Base-by-base conservation (phyloP, 1,140 invertebrate species). In the Aphis gossypii region DNA sequence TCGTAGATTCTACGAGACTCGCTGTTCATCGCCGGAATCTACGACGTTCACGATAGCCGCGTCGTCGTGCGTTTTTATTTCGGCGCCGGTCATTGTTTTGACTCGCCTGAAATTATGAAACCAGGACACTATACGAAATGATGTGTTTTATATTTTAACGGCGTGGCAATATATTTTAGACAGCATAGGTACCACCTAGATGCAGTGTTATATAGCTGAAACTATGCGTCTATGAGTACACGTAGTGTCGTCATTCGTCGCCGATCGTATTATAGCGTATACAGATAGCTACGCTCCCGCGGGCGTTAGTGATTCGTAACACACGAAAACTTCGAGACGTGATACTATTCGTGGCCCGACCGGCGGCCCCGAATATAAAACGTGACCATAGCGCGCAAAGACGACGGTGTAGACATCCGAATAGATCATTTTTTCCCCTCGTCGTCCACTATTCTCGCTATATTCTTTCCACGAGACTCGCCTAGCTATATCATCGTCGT, bases 301-400 rank as follows among this genome's bases (percentile, higher is more conserved):
- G 88, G 35, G 51, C 88, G 35, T 56, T 25, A 56, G 48, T 86
- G 38, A 93, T 93, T 93, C 92, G 92, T 83, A 84, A 86, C 82
- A 84, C 92, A 93, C 92, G 92, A 93, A 89, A 56, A 89, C 51
- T 35, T 23, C 8, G 8, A 92, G 92, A 93, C 92, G 92, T 93
- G 92, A 93, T 93, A 84, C 48, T 93, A 93, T 93, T 86, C 35
- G 38, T 92, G 35, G 23, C 41, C 9, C 20, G 46, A 23, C 30
- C 46, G 76, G 7, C n/a, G n/a, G 46, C 11, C 48, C 76, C 41
- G 92, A 56, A 93, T 51, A 25, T n/a, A 93, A 93, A 93, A 54
- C 92, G 92, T 93, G 92, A 93, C 92, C 35, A 21, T 1, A 6
- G 44, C 86, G 30, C n/a, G 46, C 14, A 51, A 14, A 46, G 84